phyloP scores from a whole-genome alignment of 2,888 invertebrate genomes.

The Ceratothoa steindachneri region DNA sequence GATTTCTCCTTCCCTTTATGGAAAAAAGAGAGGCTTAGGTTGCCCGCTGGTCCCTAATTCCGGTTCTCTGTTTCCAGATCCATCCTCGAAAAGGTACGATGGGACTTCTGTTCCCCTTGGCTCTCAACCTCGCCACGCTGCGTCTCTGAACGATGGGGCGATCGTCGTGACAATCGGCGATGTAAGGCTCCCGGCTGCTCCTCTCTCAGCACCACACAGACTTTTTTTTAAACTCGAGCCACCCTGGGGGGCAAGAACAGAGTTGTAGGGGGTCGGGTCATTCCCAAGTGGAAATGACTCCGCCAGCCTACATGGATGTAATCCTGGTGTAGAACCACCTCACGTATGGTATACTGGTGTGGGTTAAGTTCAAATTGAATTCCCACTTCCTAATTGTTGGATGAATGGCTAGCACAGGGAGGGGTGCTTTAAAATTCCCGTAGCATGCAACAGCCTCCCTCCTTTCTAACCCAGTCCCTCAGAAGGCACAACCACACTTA shows the following conservation, averaged over 20 bases:
- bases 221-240: too few species aligned
- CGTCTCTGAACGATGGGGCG: slow-evolving; percentile 63
- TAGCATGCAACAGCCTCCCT: too few species aligned
- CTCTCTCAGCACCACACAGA: not conserved
- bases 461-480: not conserved
- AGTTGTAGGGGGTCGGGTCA: not conserved
- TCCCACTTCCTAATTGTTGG: too few species aligned
- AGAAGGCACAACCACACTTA: too few species aligned
- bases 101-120: slow-evolving; percentile 69
- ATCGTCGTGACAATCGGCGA: slow-evolving; percentile 83
- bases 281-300: not conserved
- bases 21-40: not conserved
- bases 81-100: slow-evolving; percentile 60
- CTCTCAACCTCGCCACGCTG: slow-evolving; percentile 83
- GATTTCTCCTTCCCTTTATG: not conserved
- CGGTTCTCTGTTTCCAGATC: slow-evolving; percentile 44
- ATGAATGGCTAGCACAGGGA: too few species aligned
- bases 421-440: too few species aligned
- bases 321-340: too few species aligned
- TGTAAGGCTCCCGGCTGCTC: slow-evolving; percentile 55
- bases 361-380: too few species aligned
- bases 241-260: too few species aligned
- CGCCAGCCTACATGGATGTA: too few species aligned
- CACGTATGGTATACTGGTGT: too few species aligned
- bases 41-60: not conserved